Evolutionary conservation across 2,113 vertebrate genomes (phyloP).

Genomic region (Philantomba maxwellii): DNA sequence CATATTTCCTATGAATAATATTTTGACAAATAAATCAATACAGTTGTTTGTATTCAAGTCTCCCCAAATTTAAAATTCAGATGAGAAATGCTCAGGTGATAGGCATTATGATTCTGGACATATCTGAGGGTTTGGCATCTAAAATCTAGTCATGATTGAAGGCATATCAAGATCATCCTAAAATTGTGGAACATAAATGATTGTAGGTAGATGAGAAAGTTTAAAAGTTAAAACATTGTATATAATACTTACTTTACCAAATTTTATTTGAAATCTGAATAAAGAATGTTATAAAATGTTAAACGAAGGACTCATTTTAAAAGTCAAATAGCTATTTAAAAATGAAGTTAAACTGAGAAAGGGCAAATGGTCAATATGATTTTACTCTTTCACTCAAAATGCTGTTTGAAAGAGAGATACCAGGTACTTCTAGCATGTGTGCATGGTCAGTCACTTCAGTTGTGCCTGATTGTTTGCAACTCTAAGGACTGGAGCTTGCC

Average conservation of each 20-base stretch:
- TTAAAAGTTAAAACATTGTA: not conserved
- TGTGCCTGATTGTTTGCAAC: rapidly evolving
- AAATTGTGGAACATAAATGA: not conserved
- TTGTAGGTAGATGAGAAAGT: not conserved
- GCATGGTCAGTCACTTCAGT: not conserved
- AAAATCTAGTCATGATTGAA: not conserved
- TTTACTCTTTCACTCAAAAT: not conserved
- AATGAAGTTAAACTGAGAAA: not conserved
- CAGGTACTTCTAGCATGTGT: not conserved
- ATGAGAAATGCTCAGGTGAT: not conserved
- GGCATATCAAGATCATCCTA: not conserved
- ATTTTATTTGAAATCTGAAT: not conserved
- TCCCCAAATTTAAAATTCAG: not conserved
- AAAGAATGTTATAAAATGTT: not conserved
- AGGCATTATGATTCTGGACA: not conserved
- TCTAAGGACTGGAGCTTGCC: not conserved
- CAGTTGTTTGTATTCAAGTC: not conserved
- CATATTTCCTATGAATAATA: not conserved
- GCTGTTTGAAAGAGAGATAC: not conserved
- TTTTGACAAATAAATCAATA: not conserved
- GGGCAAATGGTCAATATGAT: not conserved
- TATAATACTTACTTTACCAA: not conserved
- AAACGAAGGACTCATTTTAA: not conserved
- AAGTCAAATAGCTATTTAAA: not conserved
- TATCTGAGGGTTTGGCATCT: not conserved